Evolutionary conservation across 2,797 vertebrate genomes (phyloP).

Genomic region (Odontamblyopus rebecca): DNA sequence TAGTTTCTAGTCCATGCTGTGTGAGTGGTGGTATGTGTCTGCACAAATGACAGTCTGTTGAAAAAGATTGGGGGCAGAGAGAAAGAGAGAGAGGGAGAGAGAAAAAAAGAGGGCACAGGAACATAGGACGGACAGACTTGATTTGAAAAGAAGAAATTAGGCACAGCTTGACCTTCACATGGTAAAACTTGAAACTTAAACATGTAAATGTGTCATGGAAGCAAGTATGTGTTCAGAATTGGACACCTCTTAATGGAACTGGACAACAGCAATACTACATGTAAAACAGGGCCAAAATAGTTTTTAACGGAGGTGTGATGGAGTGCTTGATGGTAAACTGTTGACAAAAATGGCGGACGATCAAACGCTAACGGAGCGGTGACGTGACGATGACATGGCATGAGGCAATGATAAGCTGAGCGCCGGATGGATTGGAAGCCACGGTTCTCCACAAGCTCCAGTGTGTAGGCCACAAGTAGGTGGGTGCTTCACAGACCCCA

Average conservation of each 20-base stretch:
- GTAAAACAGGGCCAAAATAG: conserved; percentile 29
- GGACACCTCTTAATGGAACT: conserved; percentile 15
- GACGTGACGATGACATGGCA: conserved; percentile 63
- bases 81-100: conserved; percentile 28
- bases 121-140: conserved; percentile 41
- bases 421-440: conserved; percentile 50
- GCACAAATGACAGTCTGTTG: conserved; percentile 49
- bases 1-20: conserved; percentile 66
- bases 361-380: conserved; percentile 35
- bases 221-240: conserved; percentile 6
- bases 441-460: conserved; percentile 44
- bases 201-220: neutral
- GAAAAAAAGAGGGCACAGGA: conserved; percentile 20
- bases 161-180: conserved; percentile 53
- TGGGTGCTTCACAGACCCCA: conserved; percentile 48
- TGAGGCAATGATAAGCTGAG: conserved; percentile 65
- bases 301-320: conserved; percentile 55
- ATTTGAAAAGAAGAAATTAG: conserved; percentile 23
- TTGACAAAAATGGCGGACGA: conserved; percentile 24
- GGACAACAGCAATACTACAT: conserved; percentile 25
- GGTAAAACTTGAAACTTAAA: conserved; percentile 21
- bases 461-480: conserved; percentile 34
- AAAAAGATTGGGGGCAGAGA: conserved; percentile 41
- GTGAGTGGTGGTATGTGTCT: conserved; percentile 66
- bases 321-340: conserved; percentile 52